Evolutionary conservation across 2,888 invertebrate species (phyloP), one percentile per base, ranked within the genome.

Genomic region (Sarcophaga subvicina): DNA sequence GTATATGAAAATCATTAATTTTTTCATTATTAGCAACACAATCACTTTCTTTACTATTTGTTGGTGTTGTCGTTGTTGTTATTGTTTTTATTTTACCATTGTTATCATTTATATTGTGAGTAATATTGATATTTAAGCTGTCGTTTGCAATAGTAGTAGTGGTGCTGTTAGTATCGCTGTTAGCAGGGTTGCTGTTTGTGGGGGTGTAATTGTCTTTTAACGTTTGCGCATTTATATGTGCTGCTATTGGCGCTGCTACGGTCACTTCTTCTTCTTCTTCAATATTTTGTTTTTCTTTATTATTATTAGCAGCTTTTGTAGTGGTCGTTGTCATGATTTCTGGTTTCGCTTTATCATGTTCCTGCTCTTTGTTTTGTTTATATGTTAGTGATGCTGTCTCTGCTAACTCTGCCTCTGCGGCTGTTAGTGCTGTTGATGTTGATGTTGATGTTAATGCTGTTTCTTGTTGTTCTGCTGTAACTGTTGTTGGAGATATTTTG

Each of bases 181-280:
- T 62, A 49, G 25, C 37, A 11, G 71, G 45, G 64, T 62, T 63
- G 66, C 11, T 62, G n/a, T 63, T 82, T 49, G 45, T 67, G 63
- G 37, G 78, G 59, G 20, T 73, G 81, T 25, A 70, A 47, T 73
- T 71, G 63, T 62, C 67, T n/a, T 67, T 82, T 66, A 73, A 78
- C 78, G 82, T 70, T 71, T 82, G 82, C 85, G 80, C 85, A 78
- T 60, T 79, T 60, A 10, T 22, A 14, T 62, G 64, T 37, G 8
- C n/a, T 85, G 80, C 27, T 2, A 45, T 20, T 47, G 85, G 59
- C 45, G 75, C 76, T 63, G 80, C 79, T 75, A 85, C 85, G 20
- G 80, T 70, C 2, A n/a, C 37, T 27, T 14, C 90, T 90, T 22
- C 90, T 91, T 11, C 90, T 89, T 27, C 91, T 90, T 25, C 91